Base-by-base conservation (phyloP, 64 coral and sea anemone genomes). In the Actinia tenebrosa region DNA sequence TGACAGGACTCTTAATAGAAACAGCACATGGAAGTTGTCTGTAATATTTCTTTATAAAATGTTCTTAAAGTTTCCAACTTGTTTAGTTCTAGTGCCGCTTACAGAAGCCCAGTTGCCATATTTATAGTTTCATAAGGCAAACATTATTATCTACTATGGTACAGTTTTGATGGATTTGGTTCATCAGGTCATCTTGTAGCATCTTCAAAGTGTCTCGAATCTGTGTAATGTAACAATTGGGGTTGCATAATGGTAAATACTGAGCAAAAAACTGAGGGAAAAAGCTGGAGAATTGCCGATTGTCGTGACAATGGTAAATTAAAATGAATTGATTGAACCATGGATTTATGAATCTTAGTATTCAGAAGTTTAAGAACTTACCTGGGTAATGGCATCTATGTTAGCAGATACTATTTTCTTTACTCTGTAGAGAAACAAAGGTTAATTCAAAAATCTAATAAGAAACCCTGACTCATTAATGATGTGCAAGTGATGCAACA, bases 341-440 rank as follows among this genome's bases (percentile, higher is more conserved):
- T 50, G 47, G 7, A 50, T 50, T 4, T 4, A 8, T 50, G 47
- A 50, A 50, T 50, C 7, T 44, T 53, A 83, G 13, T 37, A 37
- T 37, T 37, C 30, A 37, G 30, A 37, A 16, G 53, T 83, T 83
- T 83, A 83, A 79, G 30, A 79, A 79, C 27, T 62, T 86, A 91
- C 89, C 89, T 91, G 89, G 69, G 90, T 71, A 60, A 91, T 91
- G 10, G 85, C 90, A 45, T 91, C 86, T 83, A 91, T 80, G 87
- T 91, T 91, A 42, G 85, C 90, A 54, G 90, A 79, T 82, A 91
- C 85, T 83, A 91, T 91, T 60, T 66, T 87, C 61, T 83, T 87
- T 56, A 87, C 86, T 63, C 90, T 91, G 84, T 43, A 56, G 56
- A 58, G 5, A 86, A 25, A 80, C 9, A 53, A 64, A 22, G 64